These are phyloP conservation scores for Cricetomys ansorgei DNA, from an alignment of 2,113 vertebrate genomes.

Conservation along the genomic window DNA sequence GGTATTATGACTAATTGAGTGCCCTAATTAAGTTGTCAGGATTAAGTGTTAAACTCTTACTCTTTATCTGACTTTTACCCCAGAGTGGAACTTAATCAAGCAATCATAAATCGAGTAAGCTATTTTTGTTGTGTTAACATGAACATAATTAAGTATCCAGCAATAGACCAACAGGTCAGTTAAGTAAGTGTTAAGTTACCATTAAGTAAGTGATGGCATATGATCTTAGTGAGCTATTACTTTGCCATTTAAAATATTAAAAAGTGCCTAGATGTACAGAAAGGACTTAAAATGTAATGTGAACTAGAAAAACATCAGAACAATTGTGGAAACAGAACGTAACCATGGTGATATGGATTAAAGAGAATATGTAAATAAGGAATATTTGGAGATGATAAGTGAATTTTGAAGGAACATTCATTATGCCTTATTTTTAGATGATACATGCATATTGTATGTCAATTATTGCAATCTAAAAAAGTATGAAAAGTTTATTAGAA, in stretches of 20 bases:
- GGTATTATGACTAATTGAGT: conserved; percentile 59
- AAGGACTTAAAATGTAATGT: conserved; percentile 19
- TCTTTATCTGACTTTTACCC: conserved; percentile 37
- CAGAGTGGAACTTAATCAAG: conserved; percentile 44
- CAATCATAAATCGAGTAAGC: conserved; percentile 36
- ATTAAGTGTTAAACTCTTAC: conserved; percentile 28
- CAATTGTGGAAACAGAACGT: conserved; percentile 28
- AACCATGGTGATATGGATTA: not conserved
- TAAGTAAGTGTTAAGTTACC: no score
- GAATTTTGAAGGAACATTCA: conserved; percentile 8
- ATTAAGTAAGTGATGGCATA: not conserved
- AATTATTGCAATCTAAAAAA: conserved; percentile 16
- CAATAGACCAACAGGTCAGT: not conserved
- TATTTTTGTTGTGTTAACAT: conserved; percentile 2
- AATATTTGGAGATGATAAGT: conserved; percentile 23
- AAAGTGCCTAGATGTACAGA: not conserved
- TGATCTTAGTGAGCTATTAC: conserved; percentile 30
- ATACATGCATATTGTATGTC: not conserved
- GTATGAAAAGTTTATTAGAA: conserved; percentile 25
- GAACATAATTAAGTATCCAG: conserved; percentile 37
- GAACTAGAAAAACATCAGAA: conserved; percentile 15
- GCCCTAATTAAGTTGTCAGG: conserved; percentile 43
- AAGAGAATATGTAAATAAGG: conserved; percentile 31
- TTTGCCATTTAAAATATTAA: conserved; percentile 17
- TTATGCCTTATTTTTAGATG: conserved; percentile 44